A percentile compares a stretch with the other conserved stretches of the same genome.
Conservation (phyloP, 2,888 invertebrate genomes). For the Hypomecis atomaria region DNA sequence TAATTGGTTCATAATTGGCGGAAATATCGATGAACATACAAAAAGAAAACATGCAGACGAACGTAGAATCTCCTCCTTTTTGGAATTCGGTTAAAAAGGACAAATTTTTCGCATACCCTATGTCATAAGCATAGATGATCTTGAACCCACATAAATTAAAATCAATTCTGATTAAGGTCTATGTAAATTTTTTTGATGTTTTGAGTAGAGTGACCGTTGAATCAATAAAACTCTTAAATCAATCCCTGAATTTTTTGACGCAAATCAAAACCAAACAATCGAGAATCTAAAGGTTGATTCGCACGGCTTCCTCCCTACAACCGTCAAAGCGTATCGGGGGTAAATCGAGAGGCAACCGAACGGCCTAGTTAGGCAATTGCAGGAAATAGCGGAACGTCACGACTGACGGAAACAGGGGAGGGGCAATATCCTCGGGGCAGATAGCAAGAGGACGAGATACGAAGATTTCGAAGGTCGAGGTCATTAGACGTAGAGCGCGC, state of each 20-base stretch:
- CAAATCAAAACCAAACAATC: constrained; percentile 19
- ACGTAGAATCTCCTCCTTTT: no score
- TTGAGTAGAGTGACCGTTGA: no score
- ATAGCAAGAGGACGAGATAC: constrained; percentile 10
- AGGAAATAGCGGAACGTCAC: constrained; percentile 38
- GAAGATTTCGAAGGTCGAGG: constrained; percentile 7
- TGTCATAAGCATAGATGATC: no score
- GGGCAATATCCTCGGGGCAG: constrained; percentile 36
- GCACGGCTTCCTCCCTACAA: constrained; percentile 14
- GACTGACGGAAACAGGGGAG: constrained; percentile 35
- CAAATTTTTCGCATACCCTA: no score
- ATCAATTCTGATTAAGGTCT: no score
- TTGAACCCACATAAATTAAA: no score
- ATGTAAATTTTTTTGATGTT: no score
- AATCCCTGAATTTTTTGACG: not conserved
- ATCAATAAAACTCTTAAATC: not conserved
- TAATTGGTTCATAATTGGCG: no score
- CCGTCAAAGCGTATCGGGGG: constrained; percentile 30
- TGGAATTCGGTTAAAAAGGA: no score
- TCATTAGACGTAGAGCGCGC: not conserved
- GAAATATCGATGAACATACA: no score
- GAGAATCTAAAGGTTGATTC: constrained; percentile 13
- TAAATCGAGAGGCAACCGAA: constrained; percentile 33
- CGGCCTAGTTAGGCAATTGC: constrained; percentile 40
- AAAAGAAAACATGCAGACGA: no score